Base-by-base conservation (phyloP, 30 jellyfish, hydroid and myxozoan species). In the Turritopsis rubra region DNA sequence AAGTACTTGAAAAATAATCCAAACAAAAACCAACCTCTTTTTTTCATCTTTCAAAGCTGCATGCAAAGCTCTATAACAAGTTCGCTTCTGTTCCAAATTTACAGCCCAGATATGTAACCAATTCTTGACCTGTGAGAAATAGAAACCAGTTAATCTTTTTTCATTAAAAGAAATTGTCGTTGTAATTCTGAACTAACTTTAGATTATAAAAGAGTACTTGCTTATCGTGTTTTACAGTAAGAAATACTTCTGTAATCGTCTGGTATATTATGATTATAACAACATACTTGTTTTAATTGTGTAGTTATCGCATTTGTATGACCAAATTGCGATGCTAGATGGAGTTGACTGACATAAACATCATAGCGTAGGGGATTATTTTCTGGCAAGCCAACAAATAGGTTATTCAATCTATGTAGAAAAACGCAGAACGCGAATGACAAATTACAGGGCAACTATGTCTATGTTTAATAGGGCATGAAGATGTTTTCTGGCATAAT, bases 101-200 rank as follows among this genome's bases (percentile, higher is more conserved):
- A 84, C 83, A 72, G 84, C 80, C 97, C 97, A 91, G 28, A 83
- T 73, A 7, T 75, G 81, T 29, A 91, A 71, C 97, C 97, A 91
- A 0, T 86, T 87, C 4, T 66, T 87, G 28, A 82, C 96, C 97
- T 91, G 87, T 1, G 66, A 18, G 79, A 29, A 53, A 78, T n/a
- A 41, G 29, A 29, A 8, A 1, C 13, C 60, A 41, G 9, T 41
- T 41, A 41, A 41, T 3, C 5, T 13, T 41, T 41, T 13, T 3
- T n/a, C n/a, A n/a, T n/a, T n/a, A n/a, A n/a, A n/a, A n/a, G n/a
- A n/a, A n/a, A n/a, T n/a, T n/a, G n/a, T n/a, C n/a, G n/a, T n/a
- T n/a, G n/a, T n/a, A n/a, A n/a, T n/a, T n/a, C n/a, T n/a, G n/a
- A n/a, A n/a, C n/a, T n/a, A n/a, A n/a, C n/a, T n/a, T n/a, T n/a